Evolutionary conservation across 2,888 invertebrate species (phyloP).

Genomic region (Tenthredo amoena): DNA sequence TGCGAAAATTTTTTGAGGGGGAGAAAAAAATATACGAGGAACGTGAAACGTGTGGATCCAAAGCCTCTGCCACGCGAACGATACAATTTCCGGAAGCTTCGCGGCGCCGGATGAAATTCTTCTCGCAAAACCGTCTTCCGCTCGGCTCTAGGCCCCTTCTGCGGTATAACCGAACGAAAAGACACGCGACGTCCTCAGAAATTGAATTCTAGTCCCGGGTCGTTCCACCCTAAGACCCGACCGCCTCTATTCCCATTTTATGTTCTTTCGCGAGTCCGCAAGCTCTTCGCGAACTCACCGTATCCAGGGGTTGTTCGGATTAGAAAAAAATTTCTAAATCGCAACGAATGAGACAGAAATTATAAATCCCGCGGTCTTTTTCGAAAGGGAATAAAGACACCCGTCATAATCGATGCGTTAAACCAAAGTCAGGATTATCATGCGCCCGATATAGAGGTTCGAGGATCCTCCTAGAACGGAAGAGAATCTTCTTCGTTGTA

Average conservation of each 20-base stretch:
- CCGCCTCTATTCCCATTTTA: slow-evolving; percentile 11
- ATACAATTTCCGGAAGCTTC: slow-evolving; percentile 39
- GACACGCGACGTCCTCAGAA: slow-evolving; percentile 26
- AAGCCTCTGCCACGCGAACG: neutral
- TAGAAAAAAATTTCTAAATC: neutral
- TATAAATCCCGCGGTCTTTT: too few species aligned
- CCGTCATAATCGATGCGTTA: too few species aligned
- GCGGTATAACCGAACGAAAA: neutral
- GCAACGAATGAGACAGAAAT: too few species aligned
- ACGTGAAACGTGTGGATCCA: neutral
- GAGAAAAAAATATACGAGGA: neutral
- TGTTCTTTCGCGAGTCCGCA: neutral
- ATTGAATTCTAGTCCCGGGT: slow-evolving; percentile 35
- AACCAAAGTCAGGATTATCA: too few species aligned
- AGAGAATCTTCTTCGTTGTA: neutral
- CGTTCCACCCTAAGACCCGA: slow-evolving; percentile 9
- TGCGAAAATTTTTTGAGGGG: neutral
- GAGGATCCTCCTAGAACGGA: neutral
- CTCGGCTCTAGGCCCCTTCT: neutral
- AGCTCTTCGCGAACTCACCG: neutral
- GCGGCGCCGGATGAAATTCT: neutral
- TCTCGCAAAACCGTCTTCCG: slow-evolving; percentile 1
- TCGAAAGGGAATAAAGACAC: too few species aligned
- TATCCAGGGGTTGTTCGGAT: neutral
- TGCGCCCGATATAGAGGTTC: neutral